A percentile compares a stretch with the other conserved stretches of the same genome.
phyloP scores from a whole-genome alignment of 1,140 invertebrate species.

The Cydia fagiglandana region DNA sequence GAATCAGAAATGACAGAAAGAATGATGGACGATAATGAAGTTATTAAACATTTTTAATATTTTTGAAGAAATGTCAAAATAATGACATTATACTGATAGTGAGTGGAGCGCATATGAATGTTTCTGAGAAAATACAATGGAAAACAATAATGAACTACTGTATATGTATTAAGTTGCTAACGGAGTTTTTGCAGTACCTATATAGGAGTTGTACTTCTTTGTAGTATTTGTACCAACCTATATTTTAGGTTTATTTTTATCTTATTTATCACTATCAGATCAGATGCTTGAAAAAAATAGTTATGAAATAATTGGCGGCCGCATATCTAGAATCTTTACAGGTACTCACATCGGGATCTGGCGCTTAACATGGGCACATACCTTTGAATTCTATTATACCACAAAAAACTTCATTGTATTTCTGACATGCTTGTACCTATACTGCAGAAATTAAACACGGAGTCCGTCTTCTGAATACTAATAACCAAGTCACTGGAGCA shows the following conservation, averaged over 20 bases:
- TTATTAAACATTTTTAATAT: too few relatives aligned
- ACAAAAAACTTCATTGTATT: slow-evolving; percentile 11
- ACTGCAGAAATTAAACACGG: not conserved
- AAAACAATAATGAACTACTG: too few relatives aligned
- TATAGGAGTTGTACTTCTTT: too few relatives aligned
- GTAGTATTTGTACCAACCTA: too few relatives aligned
- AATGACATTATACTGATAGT: too few relatives aligned
- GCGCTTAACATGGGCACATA: not conserved
- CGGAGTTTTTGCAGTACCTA: not conserved
- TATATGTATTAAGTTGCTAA: too few relatives aligned
- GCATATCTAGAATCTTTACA: not conserved
- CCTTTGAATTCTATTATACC: not conserved
- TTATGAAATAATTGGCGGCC: not conserved
- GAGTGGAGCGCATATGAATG: too few relatives aligned
- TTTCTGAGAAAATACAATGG: too few relatives aligned
- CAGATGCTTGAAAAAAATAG: not conserved
- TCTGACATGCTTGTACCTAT: not conserved
- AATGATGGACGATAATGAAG: too few relatives aligned
- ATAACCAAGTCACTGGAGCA: not conserved
- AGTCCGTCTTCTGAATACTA: slow-evolving; percentile 7
- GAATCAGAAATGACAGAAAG: too few relatives aligned
- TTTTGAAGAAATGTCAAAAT: too few relatives aligned
- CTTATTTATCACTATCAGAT: not conserved
- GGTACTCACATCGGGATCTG: not conserved
- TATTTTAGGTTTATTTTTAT: too few relatives aligned